These are phyloP conservation scores for Luperina testacea DNA, from an alignment of 2,888 invertebrate species.

Conservation along the genomic window DNA sequence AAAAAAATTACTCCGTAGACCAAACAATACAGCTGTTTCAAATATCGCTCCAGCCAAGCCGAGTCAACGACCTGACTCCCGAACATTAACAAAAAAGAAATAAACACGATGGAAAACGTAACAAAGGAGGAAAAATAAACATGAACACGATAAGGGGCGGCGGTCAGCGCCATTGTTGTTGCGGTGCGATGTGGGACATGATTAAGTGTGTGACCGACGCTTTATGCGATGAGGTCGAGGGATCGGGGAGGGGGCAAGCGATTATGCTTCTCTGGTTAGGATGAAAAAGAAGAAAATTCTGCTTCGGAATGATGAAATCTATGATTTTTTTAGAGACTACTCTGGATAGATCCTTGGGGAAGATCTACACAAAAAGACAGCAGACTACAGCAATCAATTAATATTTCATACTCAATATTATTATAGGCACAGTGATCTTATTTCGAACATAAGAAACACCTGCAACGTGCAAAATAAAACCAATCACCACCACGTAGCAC, in stretches of 20 bases:
- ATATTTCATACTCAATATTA: background rate
- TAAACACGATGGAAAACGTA: constrained; percentile 47
- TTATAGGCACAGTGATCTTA: background rate
- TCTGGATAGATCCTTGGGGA: too few species aligned
- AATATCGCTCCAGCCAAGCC: background rate
- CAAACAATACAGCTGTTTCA: constrained; percentile 4
- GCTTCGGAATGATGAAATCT: too few species aligned
- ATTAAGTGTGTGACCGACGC: constrained; percentile 46
- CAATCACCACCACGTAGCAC: constrained; percentile 8
- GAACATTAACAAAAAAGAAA: constrained; percentile 43
- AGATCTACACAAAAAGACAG: too few species aligned
- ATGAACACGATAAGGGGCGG: constrained; percentile 48
- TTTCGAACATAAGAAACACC: background rate
- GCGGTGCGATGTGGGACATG: constrained; percentile 46
- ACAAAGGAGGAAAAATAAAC: constrained; percentile 59
- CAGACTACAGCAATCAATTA: background rate
- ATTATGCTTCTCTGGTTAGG: background rate
- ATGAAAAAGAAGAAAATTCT: background rate
- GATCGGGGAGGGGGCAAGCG: background rate
- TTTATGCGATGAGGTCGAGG: constrained; percentile 33
- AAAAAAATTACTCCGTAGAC: background rate
- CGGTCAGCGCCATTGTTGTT: constrained; percentile 54
- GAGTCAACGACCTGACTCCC: constrained; percentile 26
- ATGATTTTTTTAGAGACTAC: too few species aligned
- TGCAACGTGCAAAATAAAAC: constrained; percentile 10